Evolutionary conservation across 2,113 vertebrate species (phyloP).

Genomic region (Brienomyrus brachyistius): DNA sequence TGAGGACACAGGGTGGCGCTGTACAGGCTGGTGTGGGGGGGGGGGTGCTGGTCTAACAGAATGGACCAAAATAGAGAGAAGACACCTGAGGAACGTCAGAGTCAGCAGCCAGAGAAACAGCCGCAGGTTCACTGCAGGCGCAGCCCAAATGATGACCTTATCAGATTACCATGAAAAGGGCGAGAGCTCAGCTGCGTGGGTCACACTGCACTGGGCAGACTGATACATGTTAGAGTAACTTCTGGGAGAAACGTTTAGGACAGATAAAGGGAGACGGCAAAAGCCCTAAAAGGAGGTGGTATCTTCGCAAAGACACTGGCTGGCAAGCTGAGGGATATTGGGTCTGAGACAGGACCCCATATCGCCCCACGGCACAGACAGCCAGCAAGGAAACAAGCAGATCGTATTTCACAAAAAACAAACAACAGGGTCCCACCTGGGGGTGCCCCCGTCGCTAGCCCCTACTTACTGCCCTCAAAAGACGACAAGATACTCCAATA

Average conservation of each 20-base stretch:
- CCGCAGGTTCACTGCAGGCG: background rate
- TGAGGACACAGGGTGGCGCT: background rate
- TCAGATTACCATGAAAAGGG: background rate
- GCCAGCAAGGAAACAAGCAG: background rate
- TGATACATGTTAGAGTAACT: background rate
- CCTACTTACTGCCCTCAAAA: background rate
- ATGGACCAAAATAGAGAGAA: background rate
- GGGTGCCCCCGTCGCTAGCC: background rate
- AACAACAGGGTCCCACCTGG: background rate
- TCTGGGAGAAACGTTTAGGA: background rate
- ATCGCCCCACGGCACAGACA: background rate
- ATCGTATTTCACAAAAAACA: background rate
- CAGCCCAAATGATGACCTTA: background rate
- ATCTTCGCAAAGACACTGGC: background rate
- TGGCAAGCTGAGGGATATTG: background rate
- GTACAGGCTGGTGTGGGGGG: background rate
- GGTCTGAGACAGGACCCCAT: background rate
- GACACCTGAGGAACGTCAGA: background rate
- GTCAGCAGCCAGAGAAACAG: background rate
- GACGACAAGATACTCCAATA: background rate
- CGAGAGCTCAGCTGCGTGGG: background rate
- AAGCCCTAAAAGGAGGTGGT: background rate
- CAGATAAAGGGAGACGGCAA: too few relatives aligned
- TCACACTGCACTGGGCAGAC: background rate
- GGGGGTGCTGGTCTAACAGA: background rate